Conservation (phyloP, 2,113 vertebrate genomes). For the Castor canadensis region DNA sequence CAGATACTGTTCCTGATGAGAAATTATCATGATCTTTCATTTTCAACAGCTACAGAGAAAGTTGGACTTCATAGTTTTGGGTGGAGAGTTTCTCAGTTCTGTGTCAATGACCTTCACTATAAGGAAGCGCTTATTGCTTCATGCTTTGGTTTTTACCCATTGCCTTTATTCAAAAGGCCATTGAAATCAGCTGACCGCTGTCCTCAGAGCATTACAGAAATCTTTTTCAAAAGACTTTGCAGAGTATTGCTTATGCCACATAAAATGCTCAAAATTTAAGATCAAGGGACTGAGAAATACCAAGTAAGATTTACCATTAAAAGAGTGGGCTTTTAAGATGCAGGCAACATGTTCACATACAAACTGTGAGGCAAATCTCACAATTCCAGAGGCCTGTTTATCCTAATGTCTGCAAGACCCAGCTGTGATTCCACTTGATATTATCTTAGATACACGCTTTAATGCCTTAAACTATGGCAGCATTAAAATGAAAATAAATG, state of each 20-base stretch:
- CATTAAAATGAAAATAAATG: neutral
- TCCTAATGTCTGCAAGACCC: neutral
- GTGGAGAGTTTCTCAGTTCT: neutral
- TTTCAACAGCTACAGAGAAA: conserved; percentile 17
- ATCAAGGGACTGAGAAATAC: neutral
- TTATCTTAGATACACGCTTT: neutral
- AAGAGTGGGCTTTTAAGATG: neutral
- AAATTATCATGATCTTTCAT: neutral
- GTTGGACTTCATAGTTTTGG: neutral
- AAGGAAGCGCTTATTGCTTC: neutral
- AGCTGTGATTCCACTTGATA: neutral
- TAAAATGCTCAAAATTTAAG: conserved; percentile 32
- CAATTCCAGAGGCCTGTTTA: conserved; percentile 14
- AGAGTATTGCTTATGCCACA: neutral
- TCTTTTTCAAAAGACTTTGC: neutral
- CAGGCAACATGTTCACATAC: neutral
- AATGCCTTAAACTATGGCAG: neutral
- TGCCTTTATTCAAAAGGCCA: neutral
- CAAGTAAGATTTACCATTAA: neutral
- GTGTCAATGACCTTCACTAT: neutral
- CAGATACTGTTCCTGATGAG: neutral
- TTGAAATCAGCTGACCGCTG: neutral
- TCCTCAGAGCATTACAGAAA: conserved; percentile 1
- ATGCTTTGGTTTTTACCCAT: neutral
- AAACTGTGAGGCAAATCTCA: neutral